Evolutionary conservation across 2,888 invertebrate species (phyloP).

Genomic region (Synanthedon andrenaeformis): DNA sequence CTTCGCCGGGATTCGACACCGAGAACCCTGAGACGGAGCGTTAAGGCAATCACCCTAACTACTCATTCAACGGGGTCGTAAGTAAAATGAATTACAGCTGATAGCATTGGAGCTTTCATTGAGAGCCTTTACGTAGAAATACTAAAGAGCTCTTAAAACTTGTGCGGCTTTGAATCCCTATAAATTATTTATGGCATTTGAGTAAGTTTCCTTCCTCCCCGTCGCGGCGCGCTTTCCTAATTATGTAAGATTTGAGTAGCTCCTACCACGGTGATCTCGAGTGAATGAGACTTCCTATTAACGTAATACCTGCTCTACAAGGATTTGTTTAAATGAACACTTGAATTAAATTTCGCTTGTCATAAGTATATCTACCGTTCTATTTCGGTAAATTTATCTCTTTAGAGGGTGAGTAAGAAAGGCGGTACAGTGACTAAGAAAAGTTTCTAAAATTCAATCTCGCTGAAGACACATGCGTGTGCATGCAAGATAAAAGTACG

Average conservation of each 20-base stretch:
- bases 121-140: conserved; percentile 18
- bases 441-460: too few species aligned
- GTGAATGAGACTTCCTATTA: conserved; percentile 26
- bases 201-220: conserved; percentile 42
- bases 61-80: too few species aligned
- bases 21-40: too few species aligned
- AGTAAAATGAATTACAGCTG: not conserved
- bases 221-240: conserved; percentile 29
- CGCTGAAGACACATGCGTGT: too few species aligned
- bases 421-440: too few species aligned
- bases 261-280: conserved; percentile 30
- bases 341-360: conserved; percentile 3
- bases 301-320: conserved; percentile 14
- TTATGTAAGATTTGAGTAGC: conserved; percentile 48
- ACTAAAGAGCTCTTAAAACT: conserved; percentile 50
- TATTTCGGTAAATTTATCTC: too few species aligned
- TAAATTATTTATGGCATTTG: conserved; percentile 61
- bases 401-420: too few species aligned
- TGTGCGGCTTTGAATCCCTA: conserved; percentile 46
- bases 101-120: conserved; percentile 21
- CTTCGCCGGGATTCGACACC: too few species aligned
- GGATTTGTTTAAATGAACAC: conserved; percentile 29
- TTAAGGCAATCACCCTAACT: too few species aligned
- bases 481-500: too few species aligned
- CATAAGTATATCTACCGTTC: too few species aligned